phyloP scores from a whole-genome alignment of 1,140 invertebrate genomes.

The Himalopsyche phryganea region DNA sequence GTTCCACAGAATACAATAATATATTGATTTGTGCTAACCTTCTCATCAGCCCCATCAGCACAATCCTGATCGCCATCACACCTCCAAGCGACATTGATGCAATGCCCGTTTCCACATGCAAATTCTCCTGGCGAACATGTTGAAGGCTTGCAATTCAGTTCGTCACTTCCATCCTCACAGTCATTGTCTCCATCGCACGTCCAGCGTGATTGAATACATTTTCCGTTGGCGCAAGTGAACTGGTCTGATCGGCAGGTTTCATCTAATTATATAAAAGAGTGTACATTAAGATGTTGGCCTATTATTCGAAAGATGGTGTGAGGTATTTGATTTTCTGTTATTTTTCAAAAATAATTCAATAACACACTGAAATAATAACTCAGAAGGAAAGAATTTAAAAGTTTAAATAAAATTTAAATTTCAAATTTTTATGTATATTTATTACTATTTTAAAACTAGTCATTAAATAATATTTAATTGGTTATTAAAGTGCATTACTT shows the following conservation, averaged over 20 bases:
- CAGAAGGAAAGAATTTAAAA: too few relatives aligned
- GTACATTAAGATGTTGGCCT: too few relatives aligned
- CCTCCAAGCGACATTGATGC: conserved; percentile 70
- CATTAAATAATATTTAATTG: too few relatives aligned
- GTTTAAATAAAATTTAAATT: too few relatives aligned
- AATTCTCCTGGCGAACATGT: conserved; percentile 71
- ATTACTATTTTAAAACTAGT: too few relatives aligned
- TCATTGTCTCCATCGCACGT: conserved; percentile 85
- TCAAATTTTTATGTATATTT: too few relatives aligned
- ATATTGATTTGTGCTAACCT: conserved; percentile 58
- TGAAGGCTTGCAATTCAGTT: conserved; percentile 67
- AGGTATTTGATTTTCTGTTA: too few relatives aligned
- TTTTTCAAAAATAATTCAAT: too few relatives aligned
- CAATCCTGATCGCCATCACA: conserved; percentile 88
- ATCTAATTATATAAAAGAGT: conserved; percentile 53
- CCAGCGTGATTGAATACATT: conserved; percentile 84
- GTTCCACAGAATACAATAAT: too few relatives aligned
- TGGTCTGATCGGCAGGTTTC: conserved; percentile 84
- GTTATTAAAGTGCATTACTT: too few relatives aligned
- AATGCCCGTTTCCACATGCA: conserved; percentile 64
- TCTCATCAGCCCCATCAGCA: conserved; percentile 75
- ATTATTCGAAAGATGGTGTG: too few relatives aligned
- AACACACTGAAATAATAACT: too few relatives aligned
- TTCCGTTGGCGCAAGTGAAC: conserved; percentile 84
- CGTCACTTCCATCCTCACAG: conserved; percentile 80